These are phyloP conservation scores for Exocentrus adspersus DNA, from an alignment of 2,888 invertebrate species.

Conservation along the genomic window DNA sequence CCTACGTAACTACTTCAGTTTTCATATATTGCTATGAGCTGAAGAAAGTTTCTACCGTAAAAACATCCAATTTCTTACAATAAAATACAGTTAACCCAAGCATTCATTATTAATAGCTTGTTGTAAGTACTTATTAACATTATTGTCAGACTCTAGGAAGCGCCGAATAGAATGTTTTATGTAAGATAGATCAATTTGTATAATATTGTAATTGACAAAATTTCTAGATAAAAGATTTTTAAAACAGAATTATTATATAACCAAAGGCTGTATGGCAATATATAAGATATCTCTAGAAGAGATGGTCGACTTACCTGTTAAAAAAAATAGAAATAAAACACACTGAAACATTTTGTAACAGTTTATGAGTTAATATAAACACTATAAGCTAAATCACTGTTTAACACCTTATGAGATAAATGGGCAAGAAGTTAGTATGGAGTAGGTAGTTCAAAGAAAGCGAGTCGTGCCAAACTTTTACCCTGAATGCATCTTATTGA, in stretches of 20 bases:
- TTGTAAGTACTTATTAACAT: neutral
- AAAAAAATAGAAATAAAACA: constrained; percentile 8
- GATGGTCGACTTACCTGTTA: neutral
- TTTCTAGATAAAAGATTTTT: neutral
- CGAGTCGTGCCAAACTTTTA: constrained; percentile 1
- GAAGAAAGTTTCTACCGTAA: neutral
- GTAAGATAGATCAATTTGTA: neutral
- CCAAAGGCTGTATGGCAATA: neutral
- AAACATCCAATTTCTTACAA: constrained; percentile 4
- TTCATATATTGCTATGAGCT: constrained; percentile 2
- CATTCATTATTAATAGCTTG: constrained; percentile 1
- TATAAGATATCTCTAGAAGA: too few relatives aligned
- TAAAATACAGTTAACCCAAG: neutral
- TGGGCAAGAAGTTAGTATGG: neutral
- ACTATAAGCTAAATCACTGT: neutral
- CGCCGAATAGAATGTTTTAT: neutral
- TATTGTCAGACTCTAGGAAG: neutral
- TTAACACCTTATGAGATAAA: neutral
- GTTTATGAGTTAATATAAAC: neutral
- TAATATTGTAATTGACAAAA: neutral
- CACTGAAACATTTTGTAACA: constrained; percentile 18
- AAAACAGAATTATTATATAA: neutral
- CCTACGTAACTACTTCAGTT: neutral
- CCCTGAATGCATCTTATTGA: constrained; percentile 14
- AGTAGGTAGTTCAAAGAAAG: neutral